A percentile compares a stretch with the other conserved stretches of the same genome.
These are phyloP conservation scores for Microcebus tavaratra DNA, from an alignment of 2,113 vertebrate genomes.

Conservation along the genomic window DNA sequence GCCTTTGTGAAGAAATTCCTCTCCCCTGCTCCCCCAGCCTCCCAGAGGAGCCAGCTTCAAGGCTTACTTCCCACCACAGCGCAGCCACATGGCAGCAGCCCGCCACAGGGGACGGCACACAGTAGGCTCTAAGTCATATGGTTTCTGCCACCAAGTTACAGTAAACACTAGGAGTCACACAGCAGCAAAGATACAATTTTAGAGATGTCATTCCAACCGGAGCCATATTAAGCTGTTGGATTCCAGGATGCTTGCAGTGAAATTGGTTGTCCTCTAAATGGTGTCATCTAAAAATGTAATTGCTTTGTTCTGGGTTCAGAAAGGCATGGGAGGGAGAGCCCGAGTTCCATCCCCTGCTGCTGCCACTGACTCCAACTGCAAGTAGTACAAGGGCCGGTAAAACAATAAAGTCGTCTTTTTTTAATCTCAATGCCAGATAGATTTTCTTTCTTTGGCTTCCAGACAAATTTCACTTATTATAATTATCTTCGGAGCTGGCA, in stretches of 20 bases:
- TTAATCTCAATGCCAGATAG: constrained; percentile 68
- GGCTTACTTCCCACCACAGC: neutral
- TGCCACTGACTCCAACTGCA: constrained; percentile 42
- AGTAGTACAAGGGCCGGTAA: constrained; percentile 59
- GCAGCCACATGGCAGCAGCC: constrained; percentile 32
- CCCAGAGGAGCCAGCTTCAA: neutral
- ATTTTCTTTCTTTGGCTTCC: constrained; percentile 76
- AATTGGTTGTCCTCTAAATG: constrained; percentile 81
- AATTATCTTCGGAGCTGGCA: constrained; percentile 69
- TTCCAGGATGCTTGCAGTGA: constrained; percentile 75
- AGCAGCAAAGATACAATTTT: constrained; percentile 70
- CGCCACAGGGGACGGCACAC: constrained; percentile 30
- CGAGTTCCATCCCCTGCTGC: constrained; percentile 48
- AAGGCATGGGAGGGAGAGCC: constrained; percentile 46
- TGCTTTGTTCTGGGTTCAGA: constrained; percentile 80
- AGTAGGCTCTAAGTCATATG: constrained; percentile 66
- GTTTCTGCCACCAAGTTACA: constrained; percentile 74
- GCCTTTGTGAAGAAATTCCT: neutral
- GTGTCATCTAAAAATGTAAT: constrained; percentile 82
- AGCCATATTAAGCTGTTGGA: constrained; percentile 79
- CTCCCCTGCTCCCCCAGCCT: neutral
- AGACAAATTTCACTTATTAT: constrained; percentile 80
- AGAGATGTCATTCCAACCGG: constrained; percentile 78
- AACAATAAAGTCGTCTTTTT: constrained; percentile 74
- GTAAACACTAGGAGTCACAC: constrained; percentile 77